Base-by-base conservation (phyloP, 2,113 vertebrate genomes). In the Coturnix japonica region DNA sequence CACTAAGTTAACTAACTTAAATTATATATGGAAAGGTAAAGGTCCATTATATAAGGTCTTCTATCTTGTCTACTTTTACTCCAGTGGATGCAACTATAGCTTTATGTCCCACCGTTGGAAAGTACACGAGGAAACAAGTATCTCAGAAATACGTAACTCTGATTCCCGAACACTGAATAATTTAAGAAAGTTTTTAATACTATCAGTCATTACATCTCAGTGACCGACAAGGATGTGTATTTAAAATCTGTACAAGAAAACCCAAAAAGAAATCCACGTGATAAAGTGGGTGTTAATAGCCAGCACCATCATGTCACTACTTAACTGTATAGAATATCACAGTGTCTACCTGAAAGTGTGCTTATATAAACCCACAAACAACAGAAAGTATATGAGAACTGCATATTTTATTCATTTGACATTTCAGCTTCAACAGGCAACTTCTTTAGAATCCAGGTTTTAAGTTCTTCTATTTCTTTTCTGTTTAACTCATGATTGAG, bases 371-470 rank as follows among this genome's bases (percentile, higher is more conserved):
- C 9, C 3, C 17, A 80, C 6, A n/a, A 77, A 82, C 80, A 56
- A 25, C 22, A 67, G 18, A 15, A 70, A 46, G 8, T 19, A 21
- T 7, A 35, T 7, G 19, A 85, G 70, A 64, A 23, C 2, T 81
- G 19, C 18, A 82, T 85, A 60, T 4, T 87, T 96, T 93, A 95
- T 74, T 96, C n/a, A 15, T 72, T 86, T 57, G 73, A 11, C 7
- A 49, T 69, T 47, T 39, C 53, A 21, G 8, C 26, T 66, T 97
- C 94, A 89, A 63, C 70, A 7, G 98, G 98, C 17, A 99, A 97
- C 90, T 98, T 98, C 35, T 95, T 84, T 41, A 98, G 88, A 96
- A 99, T 97, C 98, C 99, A 99, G 10, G 95, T 95, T 53, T 94
- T 98, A 21, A 99, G 94, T 46, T 97, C 91, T 87, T 99, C 98